Base-by-base conservation (phyloP, 2,888 invertebrate species). In the Aquatica leii region DNA sequence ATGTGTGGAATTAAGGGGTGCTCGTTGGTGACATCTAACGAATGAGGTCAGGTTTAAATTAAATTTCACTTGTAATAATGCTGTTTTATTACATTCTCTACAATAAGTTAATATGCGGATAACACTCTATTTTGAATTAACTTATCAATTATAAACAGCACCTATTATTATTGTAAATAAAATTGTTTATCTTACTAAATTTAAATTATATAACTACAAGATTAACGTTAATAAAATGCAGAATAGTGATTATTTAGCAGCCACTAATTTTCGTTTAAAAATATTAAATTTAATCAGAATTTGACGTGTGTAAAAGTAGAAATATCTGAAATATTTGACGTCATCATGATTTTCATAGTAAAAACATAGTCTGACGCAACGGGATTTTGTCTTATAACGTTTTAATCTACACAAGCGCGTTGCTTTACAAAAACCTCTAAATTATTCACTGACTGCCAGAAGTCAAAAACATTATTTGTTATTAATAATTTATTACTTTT, bases 401-500 rank as follows among this genome's bases (percentile, higher is more conserved):
- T 63, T 59, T 63, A 63, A 63, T 63, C 63, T 48, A 20, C 49
- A 49, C 55, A 52, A 63, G 59, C 63, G 59, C 50, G 49, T 54
- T 59, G 31, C 58, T 62, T 55, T 49, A 46, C 63, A 59, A 59
- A 63, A 63, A 59, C 59, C 50, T 51, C 55, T 63, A 63, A 59
- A 57, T 62, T 62, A 62, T 62, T 62, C 62, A 62, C 62, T 48
- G 46, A 46, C 58, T 60, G 64, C 56, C 64, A 56, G 56, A 65
- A 59, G 64, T 55, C 59, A 59, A 56, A 57, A 60, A 66, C 67
- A 71, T 70, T 69, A 70, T 73, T 72, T 69, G 71, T 71, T 70
- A 68, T 74, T 71, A 71, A 72, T 74, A 72, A 72, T 70, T 69
- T 71, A 74, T 73, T 69, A 70, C 68, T 55, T 64, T 53, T 64